Percentiles rank a stretch among this genome's conserved stretches.
Conservation (phyloP, 2,113 vertebrate species). For the Ifrita kowaldi region DNA sequence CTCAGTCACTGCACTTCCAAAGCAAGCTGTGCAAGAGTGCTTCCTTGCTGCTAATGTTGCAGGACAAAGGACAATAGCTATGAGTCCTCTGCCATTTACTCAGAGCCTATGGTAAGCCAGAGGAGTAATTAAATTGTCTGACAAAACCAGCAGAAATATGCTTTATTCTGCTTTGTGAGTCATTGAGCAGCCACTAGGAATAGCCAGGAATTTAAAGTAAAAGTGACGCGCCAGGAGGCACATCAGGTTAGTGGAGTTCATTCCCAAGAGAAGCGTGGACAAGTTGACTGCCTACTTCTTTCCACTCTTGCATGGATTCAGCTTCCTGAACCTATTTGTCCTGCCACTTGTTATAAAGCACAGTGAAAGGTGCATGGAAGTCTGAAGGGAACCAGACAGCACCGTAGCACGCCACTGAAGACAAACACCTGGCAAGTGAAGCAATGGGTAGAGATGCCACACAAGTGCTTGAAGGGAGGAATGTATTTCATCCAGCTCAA, state of each 20-base stretch:
- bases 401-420: neutral
- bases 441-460: neutral
- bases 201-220: neutral
- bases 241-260: neutral
- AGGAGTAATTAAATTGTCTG: neutral
- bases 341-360: neutral
- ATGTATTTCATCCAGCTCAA: accelerated
- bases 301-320: neutral
- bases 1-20: neutral
- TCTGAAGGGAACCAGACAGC: neutral
- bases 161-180: neutral
- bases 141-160: neutral
- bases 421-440: neutral
- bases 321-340: neutral
- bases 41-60: neutral
- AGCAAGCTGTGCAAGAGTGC: neutral
- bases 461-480: neutral
- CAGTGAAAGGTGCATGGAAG: neutral
- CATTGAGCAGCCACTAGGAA: neutral
- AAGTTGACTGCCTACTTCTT: neutral
- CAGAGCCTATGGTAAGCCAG: neutral
- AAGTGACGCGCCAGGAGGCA: neutral
- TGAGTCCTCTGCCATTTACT: neutral
- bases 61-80: conserved; percentile 31
- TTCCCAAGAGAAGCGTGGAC: neutral